Percentiles rank a stretch among this genome's conserved stretches.
Conservation (phyloP, 2,888 invertebrate genomes). For the Leucophenga montana region DNA sequence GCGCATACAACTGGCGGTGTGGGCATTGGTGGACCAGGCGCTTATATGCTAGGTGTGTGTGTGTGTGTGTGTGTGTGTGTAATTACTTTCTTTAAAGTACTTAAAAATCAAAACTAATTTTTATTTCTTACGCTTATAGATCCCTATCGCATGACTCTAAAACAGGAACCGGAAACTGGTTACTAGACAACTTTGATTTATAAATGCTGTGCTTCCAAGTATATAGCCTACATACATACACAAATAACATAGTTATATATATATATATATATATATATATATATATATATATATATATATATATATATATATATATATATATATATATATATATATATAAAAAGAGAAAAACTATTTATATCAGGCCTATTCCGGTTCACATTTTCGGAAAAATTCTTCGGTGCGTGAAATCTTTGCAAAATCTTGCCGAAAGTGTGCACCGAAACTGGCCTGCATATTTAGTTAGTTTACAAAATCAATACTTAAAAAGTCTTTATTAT, state of each 20-base stretch:
- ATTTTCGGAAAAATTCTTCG: too few species aligned
- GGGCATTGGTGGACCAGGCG: conserved; percentile 37
- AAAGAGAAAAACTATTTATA: too few species aligned
- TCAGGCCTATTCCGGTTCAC: too few species aligned
- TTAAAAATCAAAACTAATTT: not conserved
- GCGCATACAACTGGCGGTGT: conserved; percentile 16
- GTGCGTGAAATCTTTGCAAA: too few species aligned
- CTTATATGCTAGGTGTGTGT: conserved; percentile 60
- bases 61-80: conserved; percentile 55
- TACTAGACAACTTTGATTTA: conserved; percentile 51
- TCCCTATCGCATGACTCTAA: conserved; percentile 70
- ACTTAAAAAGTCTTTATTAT: conserved; percentile 44
- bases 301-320: too few species aligned
- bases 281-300: too few species aligned
- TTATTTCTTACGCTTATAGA: conserved; percentile 47
- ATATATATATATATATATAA: too few species aligned
- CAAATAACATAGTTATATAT: conserved; percentile 1
- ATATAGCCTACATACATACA: conserved; percentile 20
- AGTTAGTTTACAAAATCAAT: conserved; percentile 21
- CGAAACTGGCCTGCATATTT: too few species aligned
- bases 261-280: conserved; percentile 18
- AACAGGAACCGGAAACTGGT: conserved; percentile 73
- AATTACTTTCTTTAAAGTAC: conserved; percentile 37
- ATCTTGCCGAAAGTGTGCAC: too few species aligned
- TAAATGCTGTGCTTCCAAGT: conserved; percentile 48